Percentiles rank a stretch among this genome's conserved stretches.
These are phyloP conservation scores for Pandemis heparana DNA, from an alignment of 2,888 invertebrate species.

Conservation along the genomic window DNA sequence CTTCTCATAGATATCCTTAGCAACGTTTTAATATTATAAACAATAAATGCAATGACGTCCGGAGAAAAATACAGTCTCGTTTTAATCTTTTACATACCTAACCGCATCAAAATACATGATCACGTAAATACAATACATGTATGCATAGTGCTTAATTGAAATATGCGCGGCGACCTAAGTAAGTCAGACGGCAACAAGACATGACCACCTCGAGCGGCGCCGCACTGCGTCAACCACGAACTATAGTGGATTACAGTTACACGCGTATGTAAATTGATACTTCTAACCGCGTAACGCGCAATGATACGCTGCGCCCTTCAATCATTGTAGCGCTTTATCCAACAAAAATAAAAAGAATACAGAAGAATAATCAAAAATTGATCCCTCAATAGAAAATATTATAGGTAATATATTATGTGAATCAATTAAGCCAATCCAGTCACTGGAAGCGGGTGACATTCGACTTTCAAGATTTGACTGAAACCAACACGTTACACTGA, in stretches of 20 bases:
- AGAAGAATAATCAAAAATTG: background rate
- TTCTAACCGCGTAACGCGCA: constrained; percentile 53
- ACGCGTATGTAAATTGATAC: constrained; percentile 57
- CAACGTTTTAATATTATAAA: too few species aligned
- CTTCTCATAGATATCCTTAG: too few species aligned
- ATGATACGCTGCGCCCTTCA: constrained; percentile 11
- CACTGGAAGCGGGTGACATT: too few species aligned
- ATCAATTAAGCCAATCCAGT: too few species aligned
- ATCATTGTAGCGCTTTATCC: background rate
- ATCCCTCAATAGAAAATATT: background rate
- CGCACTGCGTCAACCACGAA: constrained; percentile 51
- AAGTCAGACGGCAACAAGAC: constrained; percentile 10
- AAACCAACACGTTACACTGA: too few species aligned
- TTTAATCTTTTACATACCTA: too few species aligned
- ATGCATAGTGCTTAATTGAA: background rate
- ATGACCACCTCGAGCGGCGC: background rate
- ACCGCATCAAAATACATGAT: too few species aligned
- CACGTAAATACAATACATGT: background rate
- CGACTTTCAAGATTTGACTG: too few species aligned
- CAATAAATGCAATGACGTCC: too few species aligned
- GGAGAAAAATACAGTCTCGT: too few species aligned
- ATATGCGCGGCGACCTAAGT: constrained; percentile 10
- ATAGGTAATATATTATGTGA: too few species aligned
- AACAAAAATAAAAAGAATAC: constrained; percentile 4
- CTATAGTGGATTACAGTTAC: constrained; percentile 53